Conservation (phyloP, 1,140 invertebrate genomes). For the Octopus sinensis region DNA sequence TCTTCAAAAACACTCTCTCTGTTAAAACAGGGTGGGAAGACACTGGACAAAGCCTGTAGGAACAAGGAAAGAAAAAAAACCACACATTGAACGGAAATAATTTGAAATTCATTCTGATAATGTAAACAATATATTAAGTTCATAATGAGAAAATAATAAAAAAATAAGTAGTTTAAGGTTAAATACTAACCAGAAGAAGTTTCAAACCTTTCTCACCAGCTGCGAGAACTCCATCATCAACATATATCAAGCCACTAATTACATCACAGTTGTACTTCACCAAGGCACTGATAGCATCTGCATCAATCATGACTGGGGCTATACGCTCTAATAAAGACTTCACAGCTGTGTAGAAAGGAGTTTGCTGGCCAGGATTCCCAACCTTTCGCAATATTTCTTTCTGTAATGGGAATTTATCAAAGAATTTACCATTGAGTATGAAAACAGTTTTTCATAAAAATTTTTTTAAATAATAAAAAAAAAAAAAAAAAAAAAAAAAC, state of each 20-base stretch:
- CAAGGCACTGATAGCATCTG: conserved; percentile 65
- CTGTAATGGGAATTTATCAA: conserved; percentile 25
- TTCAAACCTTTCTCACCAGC: conserved; percentile 48
- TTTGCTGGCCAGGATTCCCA: conserved; percentile 90
- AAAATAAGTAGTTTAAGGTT: neutral
- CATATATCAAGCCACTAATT: conserved; percentile 37
- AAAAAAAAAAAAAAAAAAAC: too few relatives aligned
- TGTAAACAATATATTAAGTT: too few relatives aligned
- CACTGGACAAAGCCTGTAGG: conserved; percentile 75
- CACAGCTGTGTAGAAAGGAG: conserved; percentile 91
- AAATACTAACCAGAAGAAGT: conserved; percentile 68
- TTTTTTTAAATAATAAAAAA: too few relatives aligned
- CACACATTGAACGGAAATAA: conserved; percentile 11
- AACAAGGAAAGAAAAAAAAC: conserved; percentile 28
- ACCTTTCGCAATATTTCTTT: conserved; percentile 86
- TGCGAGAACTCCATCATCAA: conserved; percentile 42
- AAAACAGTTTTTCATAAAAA: too few relatives aligned
- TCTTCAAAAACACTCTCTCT: conserved; percentile 78
- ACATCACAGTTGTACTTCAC: conserved; percentile 54
- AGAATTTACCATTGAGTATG: too few relatives aligned
- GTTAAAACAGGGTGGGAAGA: conserved; percentile 89
- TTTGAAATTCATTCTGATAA: too few relatives aligned
- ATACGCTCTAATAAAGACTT: conserved; percentile 91
- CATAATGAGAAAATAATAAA: too few relatives aligned
- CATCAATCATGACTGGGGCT: conserved; percentile 92